phyloP scores from a whole-genome alignment of 2,797 vertebrate species.

The Coendou prehensilis region DNA sequence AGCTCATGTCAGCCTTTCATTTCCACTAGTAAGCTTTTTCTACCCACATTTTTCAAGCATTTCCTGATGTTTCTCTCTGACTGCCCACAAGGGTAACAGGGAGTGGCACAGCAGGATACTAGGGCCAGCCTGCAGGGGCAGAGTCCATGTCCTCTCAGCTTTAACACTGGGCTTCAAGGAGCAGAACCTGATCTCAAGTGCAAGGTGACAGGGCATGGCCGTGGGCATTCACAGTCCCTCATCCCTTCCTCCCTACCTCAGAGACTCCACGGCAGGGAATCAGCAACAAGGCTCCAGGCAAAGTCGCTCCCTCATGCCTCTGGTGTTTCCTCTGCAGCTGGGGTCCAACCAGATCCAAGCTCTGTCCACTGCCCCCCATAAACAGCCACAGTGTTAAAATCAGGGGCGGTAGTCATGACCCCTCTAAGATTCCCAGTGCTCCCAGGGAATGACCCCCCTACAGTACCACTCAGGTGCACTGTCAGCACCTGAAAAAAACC shows the following conservation, averaged over 20 bases:
- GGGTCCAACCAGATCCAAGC: background rate
- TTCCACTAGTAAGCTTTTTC: background rate
- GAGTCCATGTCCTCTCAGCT: background rate
- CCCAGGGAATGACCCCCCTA: background rate
- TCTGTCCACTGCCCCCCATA: background rate
- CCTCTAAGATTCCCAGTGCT: background rate
- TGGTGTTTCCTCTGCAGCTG: background rate
- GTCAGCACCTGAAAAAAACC: background rate
- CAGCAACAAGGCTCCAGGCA: background rate
- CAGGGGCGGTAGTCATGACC: rapidly evolving
- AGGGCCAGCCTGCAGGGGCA: background rate
- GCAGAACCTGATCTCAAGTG: background rate
- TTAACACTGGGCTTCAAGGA: background rate
- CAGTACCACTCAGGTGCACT: too few species aligned
- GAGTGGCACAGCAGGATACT: background rate
- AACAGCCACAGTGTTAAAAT: background rate
- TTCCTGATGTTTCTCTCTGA: background rate
- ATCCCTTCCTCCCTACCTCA: too few species aligned
- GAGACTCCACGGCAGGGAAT: background rate
- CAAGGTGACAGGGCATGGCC: background rate
- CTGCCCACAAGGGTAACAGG: background rate
- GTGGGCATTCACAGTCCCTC: too few species aligned
- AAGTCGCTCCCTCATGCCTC: background rate
- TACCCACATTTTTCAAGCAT: background rate
- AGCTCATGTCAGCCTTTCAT: background rate